Base-by-base conservation (phyloP, 2,797 vertebrate species). In the Chelidonichthys spinosus region DNA sequence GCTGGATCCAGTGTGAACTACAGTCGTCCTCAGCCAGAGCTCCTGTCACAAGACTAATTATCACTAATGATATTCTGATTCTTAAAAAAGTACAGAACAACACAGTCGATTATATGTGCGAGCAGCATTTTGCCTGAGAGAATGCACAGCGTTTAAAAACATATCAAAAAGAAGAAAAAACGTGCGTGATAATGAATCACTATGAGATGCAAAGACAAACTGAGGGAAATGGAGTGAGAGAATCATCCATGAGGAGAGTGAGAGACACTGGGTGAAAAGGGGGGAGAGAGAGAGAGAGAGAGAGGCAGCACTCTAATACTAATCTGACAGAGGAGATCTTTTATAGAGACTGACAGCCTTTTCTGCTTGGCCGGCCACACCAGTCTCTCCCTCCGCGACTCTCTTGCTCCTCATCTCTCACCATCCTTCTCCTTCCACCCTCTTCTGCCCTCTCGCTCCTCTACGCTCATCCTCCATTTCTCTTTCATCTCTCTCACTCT, bases 261-360 rank as follows among this genome's bases (percentile, higher is more conserved):
- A 89, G 81, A 85, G 80, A 84, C 62, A 84, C 6, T 40, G 65
- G 78, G 73, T 67, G 61, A 76, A 73, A 61, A 71, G 71, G 72
- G 73, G 62, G 70, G 65, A 60, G 55, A 76, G 58, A 81, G 77
- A 79, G 7, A 49, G 66, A 70, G 70, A 75, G 71, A 76, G 63
- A 83, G 76, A 82, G 69, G 79, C 79, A 78, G 81, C 77, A 79
- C 79, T 89, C 90, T 91, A 88, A 90, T 89, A 90, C 91, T 92
- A 91, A 89, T 90, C 88, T 91, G 92, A 93, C 92, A 90, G 90
- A 94, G 90, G 89, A 88, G 90, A 90, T 91, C 76, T 89, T 91
- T 93, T 93, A 93, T 93, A 85, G 89, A 90, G 85, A 89, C 89
- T 93, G 92, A 92, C 92, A 91, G 87, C 76, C 87, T 87, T 90